Evolutionary conservation across 2,113 vertebrate species (phyloP), one percentile per base, ranked within the genome.

Genomic region (Oncorhynchus nerka): DNA sequence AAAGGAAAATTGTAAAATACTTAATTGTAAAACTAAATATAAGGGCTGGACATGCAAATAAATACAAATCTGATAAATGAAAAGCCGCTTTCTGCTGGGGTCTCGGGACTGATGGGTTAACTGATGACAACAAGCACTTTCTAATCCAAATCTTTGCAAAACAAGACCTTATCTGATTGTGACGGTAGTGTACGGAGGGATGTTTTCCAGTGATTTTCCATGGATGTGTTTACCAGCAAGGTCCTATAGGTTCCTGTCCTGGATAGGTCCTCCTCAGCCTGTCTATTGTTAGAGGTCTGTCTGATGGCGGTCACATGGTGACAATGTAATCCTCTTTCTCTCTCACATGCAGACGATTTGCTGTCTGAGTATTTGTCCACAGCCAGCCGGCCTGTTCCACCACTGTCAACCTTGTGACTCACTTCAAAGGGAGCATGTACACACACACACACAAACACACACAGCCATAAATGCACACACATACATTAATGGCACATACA

Each of bases 301-400:
- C 82, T 88, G 74, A 87, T 83, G 85, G 64, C 85, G 85, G 80
- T 92, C 92, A 93, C 90, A 84, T 92, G 89, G 86, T 87, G 61
- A 83, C 80, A 24, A 62, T 76, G 68, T 94, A 92, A 93, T 93
- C 90, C 90, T 82, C 79, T 78, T 93, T 89, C 89, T 83, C 79
- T 79, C 84, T 90, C 90, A 90, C 86, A 89, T 90, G 88, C 77
- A 83, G 83, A 85, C 79, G 2, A 74, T 19, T 45, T 55, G 51
- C 16, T 77, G 83, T 79, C 81, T 81, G 83, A 83, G 82, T 83
- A 72, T 78, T 76, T 84, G 76, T 76, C 75, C 74, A 83, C 75
- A 83, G 73, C 70, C 79, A 13, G 64, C 64, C 81, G 78, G 77
- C 79, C 73, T 59, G 64, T 66, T 66, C 9, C 22, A n/a, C 69